A percentile compares a stretch with the other conserved stretches of the same genome.
Conservation (phyloP, 1,140 invertebrate species). For the Eufriesea mexicana region DNA sequence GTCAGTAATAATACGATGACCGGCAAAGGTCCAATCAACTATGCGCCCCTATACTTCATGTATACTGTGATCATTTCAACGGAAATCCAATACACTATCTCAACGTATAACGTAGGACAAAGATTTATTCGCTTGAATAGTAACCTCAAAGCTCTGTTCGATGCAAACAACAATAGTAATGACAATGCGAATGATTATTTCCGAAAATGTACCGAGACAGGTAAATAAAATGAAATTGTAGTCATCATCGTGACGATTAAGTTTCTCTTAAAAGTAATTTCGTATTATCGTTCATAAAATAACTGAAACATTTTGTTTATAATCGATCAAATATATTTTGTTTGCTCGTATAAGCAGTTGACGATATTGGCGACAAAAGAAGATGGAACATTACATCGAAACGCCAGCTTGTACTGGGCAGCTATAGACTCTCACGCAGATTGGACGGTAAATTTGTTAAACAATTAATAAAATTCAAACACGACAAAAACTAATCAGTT, state of each 20-base stretch:
- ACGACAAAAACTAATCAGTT: not conserved
- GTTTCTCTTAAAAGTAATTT: not conserved
- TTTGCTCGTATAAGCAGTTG: not conserved
- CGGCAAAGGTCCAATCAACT: slow-evolving; percentile 79
- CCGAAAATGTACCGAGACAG: slow-evolving; percentile 69
- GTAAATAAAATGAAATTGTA: slow-evolving; percentile 50
- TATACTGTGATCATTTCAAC: slow-evolving; percentile 76
- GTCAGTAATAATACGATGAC: slow-evolving; percentile 58
- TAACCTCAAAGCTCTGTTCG: slow-evolving; percentile 70
- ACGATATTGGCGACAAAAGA: not conserved
- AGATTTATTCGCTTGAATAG: slow-evolving; percentile 76
- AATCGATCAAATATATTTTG: not conserved
- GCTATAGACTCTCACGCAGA: not conserved
- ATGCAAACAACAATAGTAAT: slow-evolving; percentile 22
- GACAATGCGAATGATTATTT: slow-evolving; percentile 65
- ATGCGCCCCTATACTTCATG: slow-evolving; percentile 76
- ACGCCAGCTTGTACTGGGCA: not conserved
- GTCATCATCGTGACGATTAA: no score
- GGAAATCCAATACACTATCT: slow-evolving; percentile 77
- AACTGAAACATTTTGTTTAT: not conserved
- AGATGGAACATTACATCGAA: not conserved
- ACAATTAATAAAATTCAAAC: not conserved
- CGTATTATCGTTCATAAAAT: not conserved
- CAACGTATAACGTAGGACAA: slow-evolving; percentile 73
- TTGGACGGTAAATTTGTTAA: not conserved